Conservation (phyloP, 2,888 invertebrate genomes). For the Seira sanloemensis region DNA sequence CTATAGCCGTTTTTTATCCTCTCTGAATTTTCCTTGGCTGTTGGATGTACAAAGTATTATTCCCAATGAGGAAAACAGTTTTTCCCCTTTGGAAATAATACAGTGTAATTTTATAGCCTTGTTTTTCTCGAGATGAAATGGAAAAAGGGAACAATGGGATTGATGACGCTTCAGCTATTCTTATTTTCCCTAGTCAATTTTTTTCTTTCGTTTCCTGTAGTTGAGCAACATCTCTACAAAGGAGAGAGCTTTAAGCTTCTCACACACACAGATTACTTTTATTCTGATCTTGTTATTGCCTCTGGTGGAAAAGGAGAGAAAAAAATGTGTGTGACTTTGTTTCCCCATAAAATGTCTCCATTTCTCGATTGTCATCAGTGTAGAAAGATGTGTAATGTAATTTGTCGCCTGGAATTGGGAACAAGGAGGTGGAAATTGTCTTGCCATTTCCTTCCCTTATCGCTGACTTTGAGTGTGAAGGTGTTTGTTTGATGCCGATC, state of each 20-base stretch:
- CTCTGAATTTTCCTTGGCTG: background rate
- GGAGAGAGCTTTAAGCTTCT: too few species aligned
- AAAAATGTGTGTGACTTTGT: conserved; percentile 20
- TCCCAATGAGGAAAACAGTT: conserved; percentile 27
- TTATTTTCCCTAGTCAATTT: background rate
- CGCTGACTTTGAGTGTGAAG: too few species aligned
- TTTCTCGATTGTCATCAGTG: background rate
- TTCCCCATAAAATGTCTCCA: background rate
- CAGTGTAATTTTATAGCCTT: conserved; percentile 11
- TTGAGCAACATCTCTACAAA: too few species aligned
- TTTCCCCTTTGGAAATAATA: background rate
- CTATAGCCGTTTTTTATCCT: too few species aligned
- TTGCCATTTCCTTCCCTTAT: background rate
- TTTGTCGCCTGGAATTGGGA: conserved; percentile 33
- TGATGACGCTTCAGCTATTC: background rate
- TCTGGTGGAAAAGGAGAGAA: conserved; percentile 37
- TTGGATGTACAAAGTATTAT: conserved; percentile 11
- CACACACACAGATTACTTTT: conserved; percentile 24
- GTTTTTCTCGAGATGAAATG: background rate
- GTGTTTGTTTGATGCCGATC: too few species aligned
- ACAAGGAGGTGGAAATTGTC: too few species aligned
- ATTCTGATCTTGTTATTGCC: background rate
- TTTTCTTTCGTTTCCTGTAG: too few species aligned
- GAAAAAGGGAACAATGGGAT: background rate
- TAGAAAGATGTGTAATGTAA: conserved; percentile 48